A percentile compares a stretch with the other conserved stretches of the same genome.
Evolutionary conservation across 2,113 vertebrate genomes (phyloP).

Genomic region (Ciconia maguari): DNA sequence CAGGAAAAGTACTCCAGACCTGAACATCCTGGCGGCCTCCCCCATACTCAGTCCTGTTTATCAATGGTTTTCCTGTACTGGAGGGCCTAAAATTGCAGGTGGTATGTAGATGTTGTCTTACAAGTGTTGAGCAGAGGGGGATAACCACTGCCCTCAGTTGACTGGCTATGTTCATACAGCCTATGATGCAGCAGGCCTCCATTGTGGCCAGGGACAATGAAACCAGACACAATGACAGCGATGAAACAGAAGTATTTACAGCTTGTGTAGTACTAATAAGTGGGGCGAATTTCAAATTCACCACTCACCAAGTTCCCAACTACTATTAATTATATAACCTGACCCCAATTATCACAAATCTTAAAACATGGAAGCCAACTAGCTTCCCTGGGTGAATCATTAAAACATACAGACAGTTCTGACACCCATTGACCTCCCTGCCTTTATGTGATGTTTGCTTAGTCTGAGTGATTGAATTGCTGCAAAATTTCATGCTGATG

Average conservation of each 20-base stretch:
- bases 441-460: not conserved
- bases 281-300: not conserved
- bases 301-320: not conserved
- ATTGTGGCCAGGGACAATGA: rapidly evolving
- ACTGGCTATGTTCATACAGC: not conserved
- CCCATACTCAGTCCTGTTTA: not conserved
- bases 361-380: not conserved
- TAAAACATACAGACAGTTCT: not conserved
- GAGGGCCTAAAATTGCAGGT: not conserved
- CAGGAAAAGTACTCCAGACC: not conserved
- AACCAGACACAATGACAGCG: not conserved
- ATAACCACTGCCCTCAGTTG: rapidly evolving
- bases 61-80: not conserved
- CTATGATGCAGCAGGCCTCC: not conserved
- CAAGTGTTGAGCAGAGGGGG: rapidly evolving
- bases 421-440: not conserved
- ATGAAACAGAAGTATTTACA: not conserved
- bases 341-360: not conserved
- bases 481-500: not conserved
- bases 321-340: not conserved
- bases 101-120: not conserved
- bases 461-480: not conserved
- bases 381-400: not conserved
- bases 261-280: not conserved
- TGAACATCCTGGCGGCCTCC: not conserved